Evolutionary conservation across 1,140 invertebrate species (phyloP).

Genomic region (Acarapis woodi): DNA sequence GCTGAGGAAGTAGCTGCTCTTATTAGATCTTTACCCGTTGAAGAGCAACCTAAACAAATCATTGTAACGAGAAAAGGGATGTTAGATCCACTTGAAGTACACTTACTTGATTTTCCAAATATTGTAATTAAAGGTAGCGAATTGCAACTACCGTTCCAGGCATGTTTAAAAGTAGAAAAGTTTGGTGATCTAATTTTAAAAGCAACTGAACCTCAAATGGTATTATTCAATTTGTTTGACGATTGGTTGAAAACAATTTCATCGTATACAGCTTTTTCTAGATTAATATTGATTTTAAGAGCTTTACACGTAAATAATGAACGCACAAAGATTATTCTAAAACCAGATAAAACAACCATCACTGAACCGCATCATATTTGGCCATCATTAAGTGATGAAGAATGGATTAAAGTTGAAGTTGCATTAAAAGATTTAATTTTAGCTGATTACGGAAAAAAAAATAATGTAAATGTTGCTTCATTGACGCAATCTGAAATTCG

Average conservation of each 20-base stretch:
- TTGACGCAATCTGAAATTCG: conserved; percentile 95
- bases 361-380: conserved; percentile 98
- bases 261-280: conserved; percentile 83
- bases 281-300: conserved; percentile 79
- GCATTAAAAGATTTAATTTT: conserved; percentile 92
- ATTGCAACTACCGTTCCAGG: conserved; percentile 93
- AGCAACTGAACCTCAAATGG: conserved; percentile 98
- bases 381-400: conserved; percentile 85
- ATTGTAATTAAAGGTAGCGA: conserved; percentile 99
- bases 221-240: conserved; percentile 95
- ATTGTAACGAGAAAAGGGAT: conserved; percentile 97
- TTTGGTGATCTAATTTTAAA: conserved; percentile 97
- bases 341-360: conserved; percentile 94
- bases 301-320: conserved; percentile 97
- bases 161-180: conserved; percentile 94
- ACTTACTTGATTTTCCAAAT: conserved; percentile 95
- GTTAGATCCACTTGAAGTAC: conserved; percentile 96
- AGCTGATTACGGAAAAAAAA: conserved; percentile 98
- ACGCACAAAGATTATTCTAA: conserved; percentile 85
- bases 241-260: conserved; percentile 96
- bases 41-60: conserved; percentile 98
- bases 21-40: conserved; percentile 90
- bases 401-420: conserved; percentile 98
- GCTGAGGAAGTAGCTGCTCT: conserved; percentile 98
- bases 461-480: conserved; percentile 96